phyloP scores from a whole-genome alignment of 2,113 vertebrate species.

The Brienomyrus brachyistius region DNA sequence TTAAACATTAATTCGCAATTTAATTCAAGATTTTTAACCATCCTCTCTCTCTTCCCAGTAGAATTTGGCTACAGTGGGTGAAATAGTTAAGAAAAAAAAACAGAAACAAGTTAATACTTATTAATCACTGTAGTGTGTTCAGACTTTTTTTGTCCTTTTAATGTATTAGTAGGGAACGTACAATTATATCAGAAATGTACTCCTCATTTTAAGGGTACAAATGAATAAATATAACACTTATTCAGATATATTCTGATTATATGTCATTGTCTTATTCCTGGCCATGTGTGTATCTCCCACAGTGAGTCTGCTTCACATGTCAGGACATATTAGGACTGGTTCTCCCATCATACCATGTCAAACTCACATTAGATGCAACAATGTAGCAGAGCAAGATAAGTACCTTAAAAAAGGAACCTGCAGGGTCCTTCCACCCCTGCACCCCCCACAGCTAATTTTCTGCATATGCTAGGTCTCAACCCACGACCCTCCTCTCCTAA shows the following conservation, averaged over 20 bases:
- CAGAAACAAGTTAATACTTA: not conserved
- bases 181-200: not conserved
- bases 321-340: not conserved
- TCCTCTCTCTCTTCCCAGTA: conserved; percentile 6
- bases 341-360: not conserved
- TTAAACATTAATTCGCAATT: conserved; percentile 42
- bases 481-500: not conserved
- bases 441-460: conserved; percentile 32
- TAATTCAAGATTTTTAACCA: conserved; percentile 26
- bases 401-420: conserved; percentile 4
- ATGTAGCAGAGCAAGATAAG: conserved; percentile 13
- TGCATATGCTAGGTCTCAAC: conserved; percentile 37
- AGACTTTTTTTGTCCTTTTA: not conserved
- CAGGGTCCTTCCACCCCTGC: conserved; percentile 12
- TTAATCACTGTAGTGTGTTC: not conserved
- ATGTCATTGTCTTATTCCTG: not conserved
- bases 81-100: not conserved
- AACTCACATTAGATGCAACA: not conserved
- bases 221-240: not conserved
- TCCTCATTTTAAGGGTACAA: not conserved
- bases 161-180: not conserved
- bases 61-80: not conserved
- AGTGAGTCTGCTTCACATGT: not conserved
- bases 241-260: not conserved
- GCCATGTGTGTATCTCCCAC: not conserved